These are phyloP conservation scores for Rhinogobius similis DNA, from an alignment of 2,113 vertebrate species.

Conservation along the genomic window DNA sequence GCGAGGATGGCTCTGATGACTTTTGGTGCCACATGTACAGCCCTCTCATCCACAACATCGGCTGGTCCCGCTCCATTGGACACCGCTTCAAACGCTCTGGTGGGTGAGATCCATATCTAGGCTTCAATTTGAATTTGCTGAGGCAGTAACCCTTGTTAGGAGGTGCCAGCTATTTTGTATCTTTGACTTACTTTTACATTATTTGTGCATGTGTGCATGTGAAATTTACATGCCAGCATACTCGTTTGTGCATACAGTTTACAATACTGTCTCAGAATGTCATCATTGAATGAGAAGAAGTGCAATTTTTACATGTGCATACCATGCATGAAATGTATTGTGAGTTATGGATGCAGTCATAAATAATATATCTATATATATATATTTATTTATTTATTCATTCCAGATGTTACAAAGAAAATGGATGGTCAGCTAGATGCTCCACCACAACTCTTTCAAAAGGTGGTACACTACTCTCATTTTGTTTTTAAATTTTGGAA, in stretches of 20 bases:
- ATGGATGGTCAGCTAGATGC: conserved; percentile 92
- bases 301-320: too few species aligned
- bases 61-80: conserved; percentile 97
- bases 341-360: background rate
- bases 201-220: too few species aligned
- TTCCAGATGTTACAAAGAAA: conserved; percentile 92
- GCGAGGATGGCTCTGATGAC: conserved; percentile 91
- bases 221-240: too few species aligned
- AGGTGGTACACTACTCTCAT: conserved; percentile 73
- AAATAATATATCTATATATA: background rate
- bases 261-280: too few species aligned
- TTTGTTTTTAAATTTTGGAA: background rate
- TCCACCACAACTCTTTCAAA: conserved; percentile 88
- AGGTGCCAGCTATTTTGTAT: background rate
- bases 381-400: conserved; percentile 1
- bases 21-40: conserved; percentile 99
- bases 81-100: conserved; percentile 98
- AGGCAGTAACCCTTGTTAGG: background rate
- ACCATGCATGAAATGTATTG: too few species aligned
- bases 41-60: conserved; percentile 93
- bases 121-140: too few species aligned
- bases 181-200: too few species aligned
- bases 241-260: too few species aligned
- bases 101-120: conserved; percentile 62
- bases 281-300: too few species aligned